A percentile compares a stretch with the other conserved stretches of the same genome.
These are phyloP conservation scores for Platyura marginata DNA, from an alignment of 1,140 invertebrate species.

Conservation along the genomic window DNA sequence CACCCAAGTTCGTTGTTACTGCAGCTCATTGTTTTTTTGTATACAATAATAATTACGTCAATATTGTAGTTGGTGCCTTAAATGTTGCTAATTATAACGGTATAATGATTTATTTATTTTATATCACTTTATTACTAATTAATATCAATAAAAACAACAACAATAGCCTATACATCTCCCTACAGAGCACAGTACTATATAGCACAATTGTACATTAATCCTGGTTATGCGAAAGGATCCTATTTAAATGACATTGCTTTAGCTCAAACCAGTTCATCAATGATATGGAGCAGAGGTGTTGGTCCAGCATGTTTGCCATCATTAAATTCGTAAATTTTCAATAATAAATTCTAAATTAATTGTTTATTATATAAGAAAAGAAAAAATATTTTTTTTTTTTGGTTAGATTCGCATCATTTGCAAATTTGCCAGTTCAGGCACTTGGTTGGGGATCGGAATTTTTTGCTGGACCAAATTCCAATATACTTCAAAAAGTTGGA, in stretches of 20 bases:
- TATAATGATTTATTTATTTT: neutral
- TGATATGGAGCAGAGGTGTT: slow-evolving; percentile 9
- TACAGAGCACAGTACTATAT: slow-evolving; percentile 15
- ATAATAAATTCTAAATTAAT: neutral
- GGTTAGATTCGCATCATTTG: neutral
- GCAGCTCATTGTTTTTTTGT: neutral
- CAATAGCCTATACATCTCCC: slow-evolving; percentile 13
- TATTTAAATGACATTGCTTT: slow-evolving; percentile 18
- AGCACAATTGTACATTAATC: slow-evolving; percentile 13
- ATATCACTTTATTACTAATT: neutral
- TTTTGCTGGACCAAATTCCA: slow-evolving; percentile 17
- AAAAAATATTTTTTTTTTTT: neutral
- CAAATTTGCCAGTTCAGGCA: slow-evolving; percentile 13
- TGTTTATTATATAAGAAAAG: neutral
- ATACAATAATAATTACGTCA: neutral
- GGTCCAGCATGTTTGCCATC: slow-evolving; percentile 19
- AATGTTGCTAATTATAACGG: neutral
- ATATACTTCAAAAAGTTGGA: slow-evolving; percentile 14
- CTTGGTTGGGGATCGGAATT: slow-evolving; percentile 22
- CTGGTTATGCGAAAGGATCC: slow-evolving; percentile 12
- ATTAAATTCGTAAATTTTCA: neutral
- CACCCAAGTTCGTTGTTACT: neutral
- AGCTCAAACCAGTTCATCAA: slow-evolving; percentile 2
- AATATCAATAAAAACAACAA: neutral
- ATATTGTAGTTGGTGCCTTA: neutral